Percentiles rank a stretch among this genome's conserved stretches.
Conservation (phyloP, 2,888 invertebrate genomes). For the Monoplex corrugatus region DNA sequence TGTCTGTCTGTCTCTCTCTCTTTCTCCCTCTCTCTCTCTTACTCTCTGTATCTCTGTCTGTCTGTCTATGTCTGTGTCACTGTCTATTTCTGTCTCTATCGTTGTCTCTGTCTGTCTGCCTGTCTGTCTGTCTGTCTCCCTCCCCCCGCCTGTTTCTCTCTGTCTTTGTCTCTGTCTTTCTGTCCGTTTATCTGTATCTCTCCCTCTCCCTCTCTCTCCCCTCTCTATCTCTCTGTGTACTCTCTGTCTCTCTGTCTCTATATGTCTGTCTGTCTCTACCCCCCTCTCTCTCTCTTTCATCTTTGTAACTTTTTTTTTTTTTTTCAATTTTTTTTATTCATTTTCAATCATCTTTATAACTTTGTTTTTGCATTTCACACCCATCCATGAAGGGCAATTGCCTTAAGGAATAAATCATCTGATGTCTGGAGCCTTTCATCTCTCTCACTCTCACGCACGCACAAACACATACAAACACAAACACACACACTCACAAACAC, state of each 20-base stretch:
- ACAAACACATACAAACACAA: background rate
- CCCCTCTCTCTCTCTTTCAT: no score
- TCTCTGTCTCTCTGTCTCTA: background rate
- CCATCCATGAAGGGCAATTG: no score
- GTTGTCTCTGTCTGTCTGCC: no score
- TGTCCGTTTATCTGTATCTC: background rate
- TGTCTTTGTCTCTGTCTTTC: background rate
- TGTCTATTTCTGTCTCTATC: background rate
- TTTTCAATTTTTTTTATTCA: no score
- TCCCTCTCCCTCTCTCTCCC: background rate
- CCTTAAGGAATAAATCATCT: no score
- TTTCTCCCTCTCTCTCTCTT: background rate
- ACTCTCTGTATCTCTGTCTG: background rate
- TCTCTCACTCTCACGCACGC: background rate
- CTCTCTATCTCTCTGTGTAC: background rate
- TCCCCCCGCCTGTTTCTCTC: background rate
- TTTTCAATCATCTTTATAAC: no score
- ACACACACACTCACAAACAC: background rate
- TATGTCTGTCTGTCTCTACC: background rate
- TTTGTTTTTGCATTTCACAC: no score
- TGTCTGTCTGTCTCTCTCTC: background rate
- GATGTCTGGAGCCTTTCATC: no score
- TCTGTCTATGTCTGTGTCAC: background rate
- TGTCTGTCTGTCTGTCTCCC: background rate
- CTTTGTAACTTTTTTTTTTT: no score